Conservation (phyloP, 1,140 invertebrate species). For the Tetramorium alpestre region DNA sequence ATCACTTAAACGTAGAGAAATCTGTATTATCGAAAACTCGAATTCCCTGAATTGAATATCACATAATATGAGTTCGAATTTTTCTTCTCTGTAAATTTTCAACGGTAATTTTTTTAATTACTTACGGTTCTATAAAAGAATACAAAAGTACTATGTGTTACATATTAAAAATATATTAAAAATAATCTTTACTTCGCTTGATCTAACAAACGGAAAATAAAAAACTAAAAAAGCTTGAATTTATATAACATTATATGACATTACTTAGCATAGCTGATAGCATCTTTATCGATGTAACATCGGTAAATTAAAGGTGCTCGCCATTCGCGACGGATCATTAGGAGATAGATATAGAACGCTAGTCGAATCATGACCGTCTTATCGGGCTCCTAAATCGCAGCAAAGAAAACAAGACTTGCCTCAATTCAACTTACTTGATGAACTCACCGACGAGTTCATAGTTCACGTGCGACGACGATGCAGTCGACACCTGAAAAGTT, state of each 20-base stretch:
- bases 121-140: not conserved
- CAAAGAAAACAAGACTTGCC: conserved; percentile 78
- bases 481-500: conserved; percentile 72
- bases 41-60: not conserved
- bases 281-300: conserved; percentile 83
- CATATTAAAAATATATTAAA: not conserved
- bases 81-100: not conserved
- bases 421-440: conserved; percentile 81
- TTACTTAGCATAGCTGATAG: conserved; percentile 41
- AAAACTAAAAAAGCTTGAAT: conserved; percentile 41
- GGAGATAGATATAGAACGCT: conserved; percentile 59
- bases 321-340: conserved; percentile 74
- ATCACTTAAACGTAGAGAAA: not conserved
- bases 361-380: conserved; percentile 70
- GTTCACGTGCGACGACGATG: conserved; percentile 68
- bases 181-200: not conserved
- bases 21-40: not conserved
- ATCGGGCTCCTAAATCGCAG: conserved; percentile 71
- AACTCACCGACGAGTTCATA: conserved; percentile 61
- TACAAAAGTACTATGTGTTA: not conserved
- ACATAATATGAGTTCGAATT: not conserved
- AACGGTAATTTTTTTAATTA: not conserved
- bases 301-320: conserved; percentile 74
- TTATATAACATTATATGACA: conserved; percentile 27
- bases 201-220: not conserved